Conservation (phyloP, 2,113 vertebrate species). For the Hydropotes inermis region DNA sequence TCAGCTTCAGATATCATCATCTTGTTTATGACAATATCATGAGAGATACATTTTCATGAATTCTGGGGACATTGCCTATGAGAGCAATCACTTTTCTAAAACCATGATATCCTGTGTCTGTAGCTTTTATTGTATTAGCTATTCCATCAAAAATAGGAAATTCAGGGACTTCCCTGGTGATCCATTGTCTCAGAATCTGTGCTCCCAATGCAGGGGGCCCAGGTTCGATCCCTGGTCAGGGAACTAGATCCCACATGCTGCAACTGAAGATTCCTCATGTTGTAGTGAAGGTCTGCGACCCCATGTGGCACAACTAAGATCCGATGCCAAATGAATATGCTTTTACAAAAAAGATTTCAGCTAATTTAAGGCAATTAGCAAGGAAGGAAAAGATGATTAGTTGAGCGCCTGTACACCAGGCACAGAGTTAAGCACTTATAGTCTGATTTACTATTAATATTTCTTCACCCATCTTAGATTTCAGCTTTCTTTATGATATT, state of each 20-base stretch:
- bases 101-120: neutral
- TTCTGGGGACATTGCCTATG: neutral
- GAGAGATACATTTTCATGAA: neutral
- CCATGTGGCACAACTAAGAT: neutral
- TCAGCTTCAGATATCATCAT: neutral
- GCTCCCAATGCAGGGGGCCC: neutral
- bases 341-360: neutral
- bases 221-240: neutral
- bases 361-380: neutral
- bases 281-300: neutral
- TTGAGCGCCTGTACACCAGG: neutral
- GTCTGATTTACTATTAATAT: neutral
- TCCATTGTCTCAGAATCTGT: neutral
- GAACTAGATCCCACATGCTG: neutral
- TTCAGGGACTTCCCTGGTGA: neutral
- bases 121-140: neutral
- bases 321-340: neutral
- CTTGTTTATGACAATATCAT: neutral
- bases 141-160: constrained; percentile 7
- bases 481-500: neutral
- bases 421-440: neutral
- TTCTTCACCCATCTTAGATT: neutral
- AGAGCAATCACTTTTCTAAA: neutral
- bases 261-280: neutral
- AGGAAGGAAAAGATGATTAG: neutral